A percentile compares a stretch with the other conserved stretches of the same genome.
Conservation (phyloP, 2,888 invertebrate genomes). For the Pristionchus exspectatus region DNA sequence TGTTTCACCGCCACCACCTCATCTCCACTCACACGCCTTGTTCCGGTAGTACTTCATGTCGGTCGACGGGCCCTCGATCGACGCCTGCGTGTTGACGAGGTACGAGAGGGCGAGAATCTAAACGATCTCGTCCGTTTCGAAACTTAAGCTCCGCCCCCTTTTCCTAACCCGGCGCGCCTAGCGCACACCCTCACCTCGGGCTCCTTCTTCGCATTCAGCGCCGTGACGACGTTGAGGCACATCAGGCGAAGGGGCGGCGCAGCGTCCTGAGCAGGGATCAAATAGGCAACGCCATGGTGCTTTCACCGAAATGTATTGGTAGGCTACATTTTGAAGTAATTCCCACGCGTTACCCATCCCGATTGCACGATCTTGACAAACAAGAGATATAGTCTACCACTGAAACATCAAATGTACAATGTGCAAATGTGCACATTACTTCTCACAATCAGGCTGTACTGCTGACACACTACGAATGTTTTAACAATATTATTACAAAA, state of each 20-base stretch:
- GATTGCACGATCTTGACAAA: no score
- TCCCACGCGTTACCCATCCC: no score
- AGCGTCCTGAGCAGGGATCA: background rate
- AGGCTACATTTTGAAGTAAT: no score
- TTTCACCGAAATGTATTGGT: no score
- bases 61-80: conserved; percentile 57
- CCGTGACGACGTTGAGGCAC: conserved; percentile 66
- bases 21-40: conserved; percentile 41
- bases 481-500: no score
- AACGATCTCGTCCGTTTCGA: background rate
- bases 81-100: conserved; percentile 56
- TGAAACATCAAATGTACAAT: no score
- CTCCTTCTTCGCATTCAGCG: conserved; percentile 65
- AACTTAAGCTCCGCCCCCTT: background rate
- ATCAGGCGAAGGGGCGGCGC: conserved; percentile 62
- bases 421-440: no score
- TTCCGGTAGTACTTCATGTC: conserved; percentile 30
- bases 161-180: background rate
- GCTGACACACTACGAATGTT: no score
- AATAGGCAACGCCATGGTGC: no score
- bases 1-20: background rate
- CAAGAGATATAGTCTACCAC: no score
- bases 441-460: no score
- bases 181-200: conserved; percentile 60
- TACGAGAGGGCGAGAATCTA: conserved; percentile 62